Percentiles rank a stretch among this genome's conserved stretches.
Evolutionary conservation across 2,113 vertebrate genomes (phyloP).

Genomic region (Nannospalax galili): DNA sequence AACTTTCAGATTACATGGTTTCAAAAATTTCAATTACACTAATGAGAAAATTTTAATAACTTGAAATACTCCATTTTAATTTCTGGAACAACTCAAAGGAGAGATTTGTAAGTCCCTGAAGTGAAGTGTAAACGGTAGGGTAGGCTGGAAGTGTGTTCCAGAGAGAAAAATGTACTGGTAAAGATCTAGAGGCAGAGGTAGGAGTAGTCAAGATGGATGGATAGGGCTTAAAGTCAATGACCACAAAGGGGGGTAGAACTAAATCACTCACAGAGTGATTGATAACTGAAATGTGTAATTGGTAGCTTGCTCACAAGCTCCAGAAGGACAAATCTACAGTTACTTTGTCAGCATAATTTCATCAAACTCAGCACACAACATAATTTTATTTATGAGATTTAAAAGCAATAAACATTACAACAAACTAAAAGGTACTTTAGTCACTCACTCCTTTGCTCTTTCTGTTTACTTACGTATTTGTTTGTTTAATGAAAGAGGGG

Average conservation of each 20-base stretch:
- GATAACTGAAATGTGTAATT: not conserved
- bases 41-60: not conserved
- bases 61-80: not conserved
- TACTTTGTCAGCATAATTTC: not conserved
- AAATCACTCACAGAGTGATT: not conserved
- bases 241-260: constrained; percentile 9
- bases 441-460: not conserved
- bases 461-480: not conserved
- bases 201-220: not conserved
- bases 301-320: not conserved
- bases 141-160: not conserved
- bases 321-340: not conserved
- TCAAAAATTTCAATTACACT: not conserved
- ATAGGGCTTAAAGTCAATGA: not conserved
- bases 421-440: constrained; percentile 7
- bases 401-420: not conserved
- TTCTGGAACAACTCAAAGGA: not conserved
- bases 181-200: not conserved
- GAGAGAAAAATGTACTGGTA: not conserved
- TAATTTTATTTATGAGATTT: constrained; percentile 26
- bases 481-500: not conserved
- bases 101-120: not conserved
- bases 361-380: not conserved
- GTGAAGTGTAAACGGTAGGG: not conserved
- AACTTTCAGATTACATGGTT: not conserved